Evolutionary conservation across 2,797 vertebrate genomes (phyloP), one percentile per base, ranked within the genome.

Genomic region (Buphagus erythrorhynchus): DNA sequence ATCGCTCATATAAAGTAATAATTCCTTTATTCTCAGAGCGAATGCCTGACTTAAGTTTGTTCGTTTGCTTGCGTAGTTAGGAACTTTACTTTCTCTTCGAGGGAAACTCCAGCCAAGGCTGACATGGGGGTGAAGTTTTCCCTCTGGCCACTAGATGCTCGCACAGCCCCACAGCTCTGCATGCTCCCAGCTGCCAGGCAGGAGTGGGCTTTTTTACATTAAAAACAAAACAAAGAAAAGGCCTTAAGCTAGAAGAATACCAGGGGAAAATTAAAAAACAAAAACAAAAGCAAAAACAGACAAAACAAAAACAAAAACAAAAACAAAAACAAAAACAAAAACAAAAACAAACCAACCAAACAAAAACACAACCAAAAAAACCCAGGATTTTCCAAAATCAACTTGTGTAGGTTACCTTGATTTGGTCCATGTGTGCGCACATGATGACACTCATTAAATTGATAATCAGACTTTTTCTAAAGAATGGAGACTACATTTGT

Each of bases 121-220:
- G 36, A 55, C 26, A 42, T 22, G 45, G 6, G 3, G 9, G 8
- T 69, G 90, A 75, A 90, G 33, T 91, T 90, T 94, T 42, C 51
- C 57, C 35, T 55, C 17, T 35, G 91, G 66, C 90, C 92, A 31
- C 88, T 86, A 89, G 94, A 76, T 76, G 77, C 45, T 84, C 33
- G 6, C 33, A 84, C 45, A 72, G 45, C 21, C 31, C 33, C 46
- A 15, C 11, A 8, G 45, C 10, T 35, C 13, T 24, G 51, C 21
- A 16, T 19, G 20, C 18, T 57, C 49, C 13, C 5, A 8, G 78
- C 43, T 11, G 14, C 49, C 36, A 38, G 36, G 28, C n/a, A 38
- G 36, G 20, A 83, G 57, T 11, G 1, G n/a, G 15, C 0, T 52
- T 59, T 62, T 72, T 36, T 26, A 61, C 15, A 22, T 16, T 28